Base-by-base conservation (phyloP, 2,113 vertebrate species). In the Centropristis striata region DNA sequence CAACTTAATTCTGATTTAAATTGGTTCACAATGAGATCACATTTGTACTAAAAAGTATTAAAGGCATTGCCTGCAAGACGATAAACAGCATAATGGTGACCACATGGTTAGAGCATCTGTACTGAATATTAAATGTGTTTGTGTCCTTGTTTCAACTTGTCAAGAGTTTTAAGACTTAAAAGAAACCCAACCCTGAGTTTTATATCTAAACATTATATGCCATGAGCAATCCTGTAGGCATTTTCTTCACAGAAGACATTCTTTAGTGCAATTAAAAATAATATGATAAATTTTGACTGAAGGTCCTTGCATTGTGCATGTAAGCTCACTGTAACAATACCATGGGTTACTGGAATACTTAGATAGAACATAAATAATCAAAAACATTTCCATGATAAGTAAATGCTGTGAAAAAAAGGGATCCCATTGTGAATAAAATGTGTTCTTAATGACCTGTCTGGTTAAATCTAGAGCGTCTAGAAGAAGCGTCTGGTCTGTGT, bases 341-440 rank as follows among this genome's bases (percentile, higher is more conserved):
- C 66, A 54, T 51, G 64, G 7, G 23, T 28, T 32, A 51, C 13
- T 44, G 8, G 15, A 41, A 37, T 14, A 25, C 27, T 39, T 32
- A 53, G 15, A 27, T 25, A 49, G 28, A 28, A 20, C 21, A 9
- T 11, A 60, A 11, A 16, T 39, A 20, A 49, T 39, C n/a, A 46
- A 18, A 21, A 53, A 36, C 10, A 32, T 60, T 42, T 44, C 13
- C 51, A 21, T 36, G n/a, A 37, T 16, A 50, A 37, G 9, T 69
- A 59, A 18, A 69, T 64, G 36, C 54, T 39, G 44, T 57, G 18
- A 5, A 59, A 53, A 49, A 60, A 25, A 10, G n/a, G n/a, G n/a
- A n/a, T n/a, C n/a, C n/a, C n/a, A n/a, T n/a, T n/a, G n/a, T n/a
- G n/a, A n/a, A n/a, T n/a, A n/a, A n/a, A n/a, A n/a, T n/a, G n/a